Evolutionary conservation across 2,797 vertebrate species (phyloP).

Genomic region (Karalla daura): DNA sequence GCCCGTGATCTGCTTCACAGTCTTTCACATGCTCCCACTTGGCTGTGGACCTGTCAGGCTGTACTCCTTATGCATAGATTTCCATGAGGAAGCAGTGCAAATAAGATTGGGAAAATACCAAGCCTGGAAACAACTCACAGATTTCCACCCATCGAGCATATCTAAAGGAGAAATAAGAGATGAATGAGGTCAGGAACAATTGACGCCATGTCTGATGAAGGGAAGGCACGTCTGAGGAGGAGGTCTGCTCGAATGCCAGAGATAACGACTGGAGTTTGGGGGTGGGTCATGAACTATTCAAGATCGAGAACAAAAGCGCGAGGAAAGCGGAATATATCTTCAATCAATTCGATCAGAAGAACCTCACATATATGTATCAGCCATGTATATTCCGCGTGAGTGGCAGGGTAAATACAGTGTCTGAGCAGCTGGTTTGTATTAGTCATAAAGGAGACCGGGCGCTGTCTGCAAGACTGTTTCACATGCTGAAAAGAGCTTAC

Average conservation of each 20-base stretch:
- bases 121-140: conserved; percentile 38
- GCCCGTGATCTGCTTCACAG: conserved; percentile 20
- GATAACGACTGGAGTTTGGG: conserved; percentile 28
- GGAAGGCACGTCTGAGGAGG: conserved; percentile 23
- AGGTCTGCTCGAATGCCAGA: conserved; percentile 39
- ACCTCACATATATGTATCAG: conserved; percentile 5
- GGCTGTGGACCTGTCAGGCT: conserved; percentile 38
- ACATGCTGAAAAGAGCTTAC: conserved; percentile 10
- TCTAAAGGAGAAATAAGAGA: conserved; percentile 42
- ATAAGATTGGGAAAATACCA: conserved; percentile 15
- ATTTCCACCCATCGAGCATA: conserved; percentile 33
- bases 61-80: conserved; percentile 32
- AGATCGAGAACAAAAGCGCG: conserved; percentile 25
- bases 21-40: conserved; percentile 22
- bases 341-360: background rate
- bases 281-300: background rate
- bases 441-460: conserved; percentile 9
- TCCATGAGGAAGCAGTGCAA: conserved; percentile 32
- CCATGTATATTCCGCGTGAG: conserved; percentile 19
- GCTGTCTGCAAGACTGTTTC: conserved; percentile 26
- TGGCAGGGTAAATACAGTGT: conserved; percentile 6
- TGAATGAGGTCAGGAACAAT: conserved; percentile 28
- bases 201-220: conserved; percentile 45
- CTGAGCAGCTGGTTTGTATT: conserved; percentile 49
- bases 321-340: conserved; percentile 19